These are phyloP conservation scores for Chanos chanos DNA, from an alignment of 2,797 vertebrate species.

Conservation along the genomic window DNA sequence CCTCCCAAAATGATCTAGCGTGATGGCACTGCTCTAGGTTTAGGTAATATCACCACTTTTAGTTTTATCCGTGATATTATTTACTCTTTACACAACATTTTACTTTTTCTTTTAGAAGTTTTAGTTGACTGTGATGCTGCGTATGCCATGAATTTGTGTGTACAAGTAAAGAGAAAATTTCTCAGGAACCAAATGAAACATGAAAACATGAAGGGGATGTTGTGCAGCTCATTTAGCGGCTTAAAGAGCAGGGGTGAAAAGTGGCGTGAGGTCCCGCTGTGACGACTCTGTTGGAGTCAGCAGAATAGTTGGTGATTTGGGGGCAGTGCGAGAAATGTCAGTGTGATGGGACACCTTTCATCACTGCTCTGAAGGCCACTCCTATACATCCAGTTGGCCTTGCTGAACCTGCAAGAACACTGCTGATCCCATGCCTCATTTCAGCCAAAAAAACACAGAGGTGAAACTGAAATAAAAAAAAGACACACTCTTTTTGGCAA, in stretches of 20 bases:
- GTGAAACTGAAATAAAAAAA: slow-evolving; percentile 2
- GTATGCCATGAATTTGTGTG: too few relatives aligned
- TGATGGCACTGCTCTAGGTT: too few relatives aligned
- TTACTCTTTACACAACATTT: too few relatives aligned
- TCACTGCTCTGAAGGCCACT: slow-evolving; percentile 36
- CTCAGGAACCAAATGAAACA: not conserved
- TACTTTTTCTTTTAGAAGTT: too few relatives aligned
- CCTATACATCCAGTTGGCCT: slow-evolving; percentile 30
- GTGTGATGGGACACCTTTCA: slow-evolving; percentile 34
- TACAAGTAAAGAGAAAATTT: not conserved
- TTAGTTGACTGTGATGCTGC: too few relatives aligned
- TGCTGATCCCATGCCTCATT: slow-evolving; percentile 13
- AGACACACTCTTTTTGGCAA: too few relatives aligned
- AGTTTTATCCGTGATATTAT: too few relatives aligned
- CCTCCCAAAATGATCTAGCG: too few relatives aligned
- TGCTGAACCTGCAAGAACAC: slow-evolving; percentile 36
- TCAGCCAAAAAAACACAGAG: slow-evolving; percentile 12
- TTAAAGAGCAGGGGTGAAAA: not conserved
- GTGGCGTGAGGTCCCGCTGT: slow-evolving; percentile 6
- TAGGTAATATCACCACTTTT: too few relatives aligned
- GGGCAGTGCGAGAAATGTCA: slow-evolving; percentile 24
- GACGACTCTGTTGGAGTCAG: slow-evolving; percentile 31
- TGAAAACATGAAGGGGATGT: too few relatives aligned
- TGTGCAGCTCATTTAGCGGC: too few relatives aligned
- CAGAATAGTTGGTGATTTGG: slow-evolving; percentile 45